A percentile compares a stretch with the other conserved stretches of the same genome.
These are phyloP conservation scores for Pterocles orientalis DNA, from an alignment of 2,113 vertebrate genomes.

Conservation along the genomic window DNA sequence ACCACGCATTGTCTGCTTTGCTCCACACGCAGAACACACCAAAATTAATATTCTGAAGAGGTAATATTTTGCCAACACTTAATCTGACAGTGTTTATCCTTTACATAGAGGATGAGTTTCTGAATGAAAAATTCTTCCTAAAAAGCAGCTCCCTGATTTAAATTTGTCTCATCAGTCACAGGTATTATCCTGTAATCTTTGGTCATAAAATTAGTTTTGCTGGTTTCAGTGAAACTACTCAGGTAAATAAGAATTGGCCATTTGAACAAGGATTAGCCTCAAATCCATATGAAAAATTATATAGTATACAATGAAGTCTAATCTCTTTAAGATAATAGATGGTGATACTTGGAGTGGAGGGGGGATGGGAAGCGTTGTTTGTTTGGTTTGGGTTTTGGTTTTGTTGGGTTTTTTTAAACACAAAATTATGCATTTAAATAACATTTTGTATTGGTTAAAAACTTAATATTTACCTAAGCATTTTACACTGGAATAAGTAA, in stretches of 20 bases:
- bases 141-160: slow-evolving; percentile 27
- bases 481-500: neutral
- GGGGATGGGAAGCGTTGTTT: neutral
- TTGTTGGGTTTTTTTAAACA: neutral
- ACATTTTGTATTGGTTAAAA: neutral
- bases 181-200: slow-evolving; percentile 13
- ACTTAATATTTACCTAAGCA: neutral
- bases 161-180: slow-evolving; percentile 10
- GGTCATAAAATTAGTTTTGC: slow-evolving; percentile 24
- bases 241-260: slow-evolving; percentile 28
- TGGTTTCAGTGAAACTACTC: neutral
- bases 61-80: slow-evolving; percentile 64
- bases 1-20: slow-evolving; percentile 15
- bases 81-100: slow-evolving; percentile 50
- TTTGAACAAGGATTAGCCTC: slow-evolving; percentile 10
- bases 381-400: neutral
- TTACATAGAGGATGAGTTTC: neutral
- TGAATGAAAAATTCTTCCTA: slow-evolving; percentile 14
- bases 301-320: neutral
- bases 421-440: neutral
- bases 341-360: neutral
- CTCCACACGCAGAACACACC: slow-evolving; percentile 8
- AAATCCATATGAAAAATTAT: slow-evolving; percentile 13
- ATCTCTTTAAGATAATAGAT: neutral
- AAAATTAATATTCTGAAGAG: slow-evolving; percentile 58